Conservation (phyloP, 2,888 invertebrate genomes). For the Polydrusus pterygomalis region DNA sequence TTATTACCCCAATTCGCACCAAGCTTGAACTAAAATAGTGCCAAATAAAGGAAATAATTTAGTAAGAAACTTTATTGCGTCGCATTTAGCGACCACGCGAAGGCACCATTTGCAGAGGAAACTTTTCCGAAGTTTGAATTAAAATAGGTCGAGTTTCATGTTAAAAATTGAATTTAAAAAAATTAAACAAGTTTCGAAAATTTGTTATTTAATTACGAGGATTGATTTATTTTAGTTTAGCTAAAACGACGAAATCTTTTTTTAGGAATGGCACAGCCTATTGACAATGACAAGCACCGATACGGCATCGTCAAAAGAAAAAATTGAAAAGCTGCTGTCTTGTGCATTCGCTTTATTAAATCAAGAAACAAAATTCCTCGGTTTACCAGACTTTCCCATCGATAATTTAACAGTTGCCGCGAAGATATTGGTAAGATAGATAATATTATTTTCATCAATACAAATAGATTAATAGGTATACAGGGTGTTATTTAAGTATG, state of each 20-base stretch:
- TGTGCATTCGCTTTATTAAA: conserved; percentile 87
- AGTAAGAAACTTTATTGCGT: conserved; percentile 34
- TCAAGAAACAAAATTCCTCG: conserved; percentile 81
- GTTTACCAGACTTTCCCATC: conserved; percentile 92
- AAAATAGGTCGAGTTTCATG: conserved; percentile 7
- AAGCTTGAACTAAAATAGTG: conserved; percentile 2
- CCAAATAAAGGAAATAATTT: conserved; percentile 10
- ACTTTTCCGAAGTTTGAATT: conserved; percentile 30
- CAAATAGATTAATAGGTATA: no score
- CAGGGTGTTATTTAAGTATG: no score
- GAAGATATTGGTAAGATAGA: conserved; percentile 77
- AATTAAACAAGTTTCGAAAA: no score
- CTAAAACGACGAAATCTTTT: no score
- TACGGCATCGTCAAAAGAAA: conserved; percentile 74
- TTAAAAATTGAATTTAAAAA: no score
- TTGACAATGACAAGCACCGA: conserved; percentile 73
- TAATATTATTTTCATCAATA: background rate
- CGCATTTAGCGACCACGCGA: conserved; percentile 42
- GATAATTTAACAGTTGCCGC: conserved; percentile 84
- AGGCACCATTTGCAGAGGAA: conserved; percentile 23
- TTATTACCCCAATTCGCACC: background rate
- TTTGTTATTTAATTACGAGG: no score
- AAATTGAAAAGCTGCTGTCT: conserved; percentile 81
- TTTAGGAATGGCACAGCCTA: conserved; percentile 76
- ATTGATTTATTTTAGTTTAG: no score